Base-by-base conservation (phyloP, 2,797 vertebrate genomes). In the Hipposideros larvatus region DNA sequence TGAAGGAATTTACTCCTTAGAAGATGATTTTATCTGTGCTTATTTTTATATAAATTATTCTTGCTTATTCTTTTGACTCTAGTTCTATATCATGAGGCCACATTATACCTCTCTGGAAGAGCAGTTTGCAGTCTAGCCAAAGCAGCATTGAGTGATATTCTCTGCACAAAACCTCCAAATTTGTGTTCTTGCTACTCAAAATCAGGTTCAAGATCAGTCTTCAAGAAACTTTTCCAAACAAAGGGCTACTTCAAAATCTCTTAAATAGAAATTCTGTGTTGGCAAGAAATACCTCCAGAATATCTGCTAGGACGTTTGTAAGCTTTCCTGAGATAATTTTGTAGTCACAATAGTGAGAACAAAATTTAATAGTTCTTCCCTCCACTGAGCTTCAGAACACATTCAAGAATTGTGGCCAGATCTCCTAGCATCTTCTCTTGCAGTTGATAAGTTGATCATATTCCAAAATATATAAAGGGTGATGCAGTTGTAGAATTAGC, bases 241-340 rank as follows among this genome's bases (percentile, higher is more conserved):
- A 70, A 71, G n/a, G 15, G 7, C 63, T 74, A 41, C 68, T 90
- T 95, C 48, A 79, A 71, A 87, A 57, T 94, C 13, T 75, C 43
- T 79, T 41, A 57, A 55, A 34, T n/a, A 82, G 37, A 92, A 96
- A 68, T 82, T 85, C 46, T 57, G 8, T 43, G 41, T 48, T 55
- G 37, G 43, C 9, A 75, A 43, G 22, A 91, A 61, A 89, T 53
- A 43, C 21, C 21, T 10, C 13, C 13, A 51, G 41, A 43, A n/a
- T 83, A 51, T 65, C 63, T 75, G 14, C 16, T 41, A 18, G 28
- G 68, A 11, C 41, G 7, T 92, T 87, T 71, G 11, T 48, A 71
- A 70, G 14, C 89, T 65, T 90, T 80, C n/a, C 57, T 37, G 77
- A 71, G 66, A 94, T 85, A 71, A 59, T 43, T 92, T 92, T 92